phyloP scores from a whole-genome alignment of 2,888 invertebrate species.

The Melolontha melolontha region DNA sequence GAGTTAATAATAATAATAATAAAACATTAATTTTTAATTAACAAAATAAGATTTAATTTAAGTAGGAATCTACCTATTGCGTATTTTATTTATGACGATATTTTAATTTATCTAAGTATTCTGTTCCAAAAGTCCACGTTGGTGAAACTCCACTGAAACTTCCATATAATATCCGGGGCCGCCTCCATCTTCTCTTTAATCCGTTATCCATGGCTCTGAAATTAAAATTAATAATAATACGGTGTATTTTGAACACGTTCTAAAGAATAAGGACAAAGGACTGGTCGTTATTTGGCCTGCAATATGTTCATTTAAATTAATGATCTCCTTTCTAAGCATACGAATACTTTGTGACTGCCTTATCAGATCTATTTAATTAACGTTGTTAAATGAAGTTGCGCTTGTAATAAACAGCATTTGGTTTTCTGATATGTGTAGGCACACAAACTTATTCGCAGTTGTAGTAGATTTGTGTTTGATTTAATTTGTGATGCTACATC shows the following conservation, averaged over 20 bases:
- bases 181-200: conserved; percentile 38
- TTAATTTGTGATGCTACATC: no score
- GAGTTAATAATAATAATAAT: no score
- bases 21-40: no score
- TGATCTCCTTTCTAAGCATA: conserved; percentile 14
- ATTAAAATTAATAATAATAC: not conserved
- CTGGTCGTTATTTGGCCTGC: conserved; percentile 4
- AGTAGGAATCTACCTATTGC: not conserved
- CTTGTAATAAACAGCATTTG: not conserved
- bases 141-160: conserved; percentile 38
- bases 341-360: conserved; percentile 13
- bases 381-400: conserved; percentile 3
- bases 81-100: conserved; percentile 1
- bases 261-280: conserved; percentile 19
- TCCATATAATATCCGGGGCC: conserved; percentile 37
- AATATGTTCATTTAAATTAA: conserved; percentile 16
- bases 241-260: no score
- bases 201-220: conserved; percentile 37
- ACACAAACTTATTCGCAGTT: no score
- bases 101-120: conserved; percentile 35
- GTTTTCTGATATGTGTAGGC: no score
- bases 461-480: no score
- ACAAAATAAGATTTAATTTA: no score
- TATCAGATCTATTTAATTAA: conserved; percentile 27
- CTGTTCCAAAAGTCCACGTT: conserved; percentile 33